Base-by-base conservation (phyloP, 2,797 vertebrate species). In the Neosilurus mollespiculum region DNA sequence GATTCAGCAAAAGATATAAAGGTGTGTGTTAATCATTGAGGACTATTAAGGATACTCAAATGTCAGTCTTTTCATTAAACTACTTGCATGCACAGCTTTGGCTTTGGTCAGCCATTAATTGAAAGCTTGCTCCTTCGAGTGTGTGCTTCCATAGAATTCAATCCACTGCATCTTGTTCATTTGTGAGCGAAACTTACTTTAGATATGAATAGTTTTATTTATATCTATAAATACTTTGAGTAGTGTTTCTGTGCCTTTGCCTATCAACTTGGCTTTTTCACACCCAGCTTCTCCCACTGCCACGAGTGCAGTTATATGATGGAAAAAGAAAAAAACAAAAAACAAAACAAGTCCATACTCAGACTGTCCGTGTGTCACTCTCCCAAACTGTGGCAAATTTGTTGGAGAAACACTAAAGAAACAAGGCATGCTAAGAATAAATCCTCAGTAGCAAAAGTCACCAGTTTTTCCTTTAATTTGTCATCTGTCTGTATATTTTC, bases 401-500 rank as follows among this genome's bases (percentile, higher is more conserved):
- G 14, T 8, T 78, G 59, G 59, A 49, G 14, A 7, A 18, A n/a
- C 9, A 20, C n/a, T 65, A 49, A 62, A 61, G 22, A 6, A 11
- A 26, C 10, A 51, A 78, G 59, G 15, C 15, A 62, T 24, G 37
- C n/a, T 49, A 15, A 64, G 14, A 76, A 37, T 34, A 20, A 26
- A 56, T 10, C 71, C 11, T 3, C 34, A 62, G 15, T 34, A 77
- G 22, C 8, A 49, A 11, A 11, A 18, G 43, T 37, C n/a, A 26
- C 43, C 4, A 53, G 16, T 66, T 79, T 54, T 30, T 26, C 61
- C 62, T 66, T 79, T 66, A 30, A 65, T 79, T 79, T 79, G 24
- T 66, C 77, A 66, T 65, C 14, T 7, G 0, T 61, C 37, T 30
- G 43, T 51, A 65, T 78, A n/a, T 53, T 18, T 53, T 64, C 12